Base-by-base conservation (phyloP, 2,797 vertebrate genomes). In the Spinus pinus region DNA sequence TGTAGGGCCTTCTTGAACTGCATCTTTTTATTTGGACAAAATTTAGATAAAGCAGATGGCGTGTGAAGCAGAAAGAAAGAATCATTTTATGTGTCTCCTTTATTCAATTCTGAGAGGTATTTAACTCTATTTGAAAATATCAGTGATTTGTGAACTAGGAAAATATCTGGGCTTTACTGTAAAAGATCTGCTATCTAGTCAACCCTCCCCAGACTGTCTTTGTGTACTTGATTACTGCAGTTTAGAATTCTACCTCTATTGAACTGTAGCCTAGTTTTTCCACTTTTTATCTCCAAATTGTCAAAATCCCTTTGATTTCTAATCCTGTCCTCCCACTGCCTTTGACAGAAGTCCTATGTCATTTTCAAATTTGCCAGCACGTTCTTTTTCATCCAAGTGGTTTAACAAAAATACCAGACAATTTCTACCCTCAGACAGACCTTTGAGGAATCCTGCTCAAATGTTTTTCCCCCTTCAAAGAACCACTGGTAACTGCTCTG, bases 271-370 rank as follows among this genome's bases (percentile, higher is more conserved):
- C 51, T 90, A 85, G 15, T 58, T 95, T 91, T 87, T 65, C 35
- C 22, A 47, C 41, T 58, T 92, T 53, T 69, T 87, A 39, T 53
- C 42, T 91, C 28, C 56, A 62, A 87, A 77, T 67, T 70, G 25
- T 77, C 79, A 85, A 87, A 79, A 91, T 64, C 28, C n/a, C 73
- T 91, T 61, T 90, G 56, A 93, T 86, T 90, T 90, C 51, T 94
- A 90, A 93, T 73, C 67, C 60, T 73, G 64, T 73, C 67, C 79
- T 94, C 67, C 74, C 67, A 80, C 71, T 56, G 67, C 24, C 49
- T 90, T 64, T 90, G 82, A 37, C 25, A 89, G n/a, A 31, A 91
- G 65, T 57, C 84, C 70, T 62, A 51, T 51, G 28, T 73, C 12
- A 71, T 64, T 65, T 88, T 85, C 82, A 88, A 51, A 81, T 90